Percentiles rank a stretch among this genome's conserved stretches.
These are phyloP conservation scores for Acanthurus leucopareius DNA, from an alignment of 2,797 vertebrate genomes.

Conservation along the genomic window DNA sequence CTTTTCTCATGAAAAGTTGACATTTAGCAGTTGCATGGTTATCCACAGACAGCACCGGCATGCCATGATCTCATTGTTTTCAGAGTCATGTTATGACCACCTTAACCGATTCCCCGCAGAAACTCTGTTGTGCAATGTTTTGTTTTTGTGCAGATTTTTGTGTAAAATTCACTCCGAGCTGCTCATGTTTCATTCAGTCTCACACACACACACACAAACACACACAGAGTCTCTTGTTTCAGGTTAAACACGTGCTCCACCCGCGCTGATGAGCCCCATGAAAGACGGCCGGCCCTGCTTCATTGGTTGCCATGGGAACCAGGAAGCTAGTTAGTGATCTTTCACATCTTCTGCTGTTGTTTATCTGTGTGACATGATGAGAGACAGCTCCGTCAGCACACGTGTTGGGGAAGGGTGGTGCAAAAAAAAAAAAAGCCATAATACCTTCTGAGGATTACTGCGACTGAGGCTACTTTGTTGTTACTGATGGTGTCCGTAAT, in stretches of 20 bases:
- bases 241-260: conserved; percentile 38
- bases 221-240: conserved; percentile 7
- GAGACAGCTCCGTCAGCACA: conserved; percentile 20
- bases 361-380: conserved; percentile 22
- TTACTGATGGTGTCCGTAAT: background rate
- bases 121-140: conserved; percentile 1
- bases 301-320: conserved; percentile 67
- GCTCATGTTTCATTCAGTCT: background rate
- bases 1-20: no score
- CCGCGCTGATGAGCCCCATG: conserved; percentile 23
- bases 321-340: conserved; percentile 73
- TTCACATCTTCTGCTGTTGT: conserved; percentile 58
- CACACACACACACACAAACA: background rate
- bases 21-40: background rate
- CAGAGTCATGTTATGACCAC: background rate
- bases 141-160: background rate
- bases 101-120: conserved; percentile 9
- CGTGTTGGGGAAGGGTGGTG: conserved; percentile 19
- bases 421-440: background rate
- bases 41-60: no score
- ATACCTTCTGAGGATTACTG: conserved; percentile 9
- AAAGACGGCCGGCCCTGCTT: conserved; percentile 46
- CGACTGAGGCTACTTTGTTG: conserved; percentile 7
- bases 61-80: background rate
- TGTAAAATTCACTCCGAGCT: background rate